Base-by-base conservation (phyloP, 2,797 vertebrate genomes). In the Yasuhikotakia modesta region DNA sequence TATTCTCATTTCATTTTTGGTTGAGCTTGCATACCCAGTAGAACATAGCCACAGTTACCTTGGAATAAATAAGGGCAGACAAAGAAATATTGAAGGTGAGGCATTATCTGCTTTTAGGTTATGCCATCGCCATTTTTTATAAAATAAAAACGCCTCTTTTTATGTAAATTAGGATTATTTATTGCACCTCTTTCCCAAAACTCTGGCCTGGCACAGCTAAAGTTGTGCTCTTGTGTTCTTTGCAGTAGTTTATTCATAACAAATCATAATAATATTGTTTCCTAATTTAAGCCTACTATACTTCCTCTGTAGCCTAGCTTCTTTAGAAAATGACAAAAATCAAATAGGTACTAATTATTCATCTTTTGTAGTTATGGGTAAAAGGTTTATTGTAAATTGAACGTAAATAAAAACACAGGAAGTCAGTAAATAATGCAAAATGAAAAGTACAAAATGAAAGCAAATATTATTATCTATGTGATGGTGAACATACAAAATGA, bases 261-360 rank as follows among this genome's bases (percentile, higher is more conserved):
- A 48, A 48, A 48, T 48, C 13, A 48, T 13, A 50, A 35, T 50
- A 14, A 50, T 50, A 46, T 14, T 46, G 30, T n/a, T 24, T 2
- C 32, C 19, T 2, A 24, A 6, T 60, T 6, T 30, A 30, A 73
- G 11, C 30, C 17, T 50, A 10, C 39, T 43, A 10, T 43, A 43
- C 39, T 43, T 43, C 39, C 39, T 10, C 39, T 43, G 39, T 45
- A 43, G 14, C 61, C 22, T 32, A 45, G 71, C 77, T 50, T 58
- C 73, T 39, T 58, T 21, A 48, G 52, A 63, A n/a, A 70, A 70
- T 48, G 14, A 43, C 39, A 57, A 67, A 73, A 39, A 45, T 46
- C 32, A 17, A 19, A 8, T 19, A 14, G 85, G 71, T n/a, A n/a
- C 58, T 73, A 85, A 83, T 85, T 84, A 82, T 71, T 80, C 61